These are phyloP conservation scores for Microcebus murinus DNA, from an alignment of 2,113 vertebrate species.

Conservation along the genomic window DNA sequence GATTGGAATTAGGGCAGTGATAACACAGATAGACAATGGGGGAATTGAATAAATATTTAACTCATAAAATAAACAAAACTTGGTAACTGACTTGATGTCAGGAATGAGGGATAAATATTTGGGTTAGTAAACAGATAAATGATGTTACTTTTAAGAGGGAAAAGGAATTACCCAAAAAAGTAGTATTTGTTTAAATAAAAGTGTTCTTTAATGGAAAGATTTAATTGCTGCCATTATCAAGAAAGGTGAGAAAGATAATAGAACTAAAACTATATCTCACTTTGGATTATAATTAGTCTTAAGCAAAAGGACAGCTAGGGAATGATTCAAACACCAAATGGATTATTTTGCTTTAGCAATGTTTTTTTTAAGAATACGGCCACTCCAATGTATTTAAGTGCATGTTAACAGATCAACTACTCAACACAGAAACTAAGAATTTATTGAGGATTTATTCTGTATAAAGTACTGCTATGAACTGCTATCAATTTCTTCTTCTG, in stretches of 20 bases:
- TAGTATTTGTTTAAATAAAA: conserved; percentile 14
- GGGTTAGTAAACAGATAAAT: not conserved
- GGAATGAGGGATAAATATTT: not conserved
- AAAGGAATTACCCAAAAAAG: not conserved
- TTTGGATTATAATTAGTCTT: not conserved
- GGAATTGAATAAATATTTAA: not conserved
- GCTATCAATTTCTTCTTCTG: not conserved
- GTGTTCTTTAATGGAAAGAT: not conserved
- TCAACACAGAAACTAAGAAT: not conserved
- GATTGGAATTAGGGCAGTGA: not conserved
- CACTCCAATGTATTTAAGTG: not conserved
- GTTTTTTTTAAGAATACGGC: not conserved
- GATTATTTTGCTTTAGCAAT: not conserved
- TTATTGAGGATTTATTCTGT: not conserved
- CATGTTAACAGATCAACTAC: not conserved
- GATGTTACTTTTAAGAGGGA: not conserved
- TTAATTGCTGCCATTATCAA: not conserved
- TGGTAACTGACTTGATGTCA: not conserved
- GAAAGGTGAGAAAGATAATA: not conserved
- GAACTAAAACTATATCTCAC: not conserved
- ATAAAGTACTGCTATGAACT: not conserved
- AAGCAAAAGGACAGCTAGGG: not conserved
- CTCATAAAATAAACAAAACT: not conserved
- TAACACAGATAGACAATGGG: not conserved
- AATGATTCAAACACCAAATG: not conserved